Percentiles rank a stretch among this genome's conserved stretches.
These are phyloP conservation scores for Adrianichthys oophorus DNA, from an alignment of 2,797 vertebrate species.

Conservation along the genomic window DNA sequence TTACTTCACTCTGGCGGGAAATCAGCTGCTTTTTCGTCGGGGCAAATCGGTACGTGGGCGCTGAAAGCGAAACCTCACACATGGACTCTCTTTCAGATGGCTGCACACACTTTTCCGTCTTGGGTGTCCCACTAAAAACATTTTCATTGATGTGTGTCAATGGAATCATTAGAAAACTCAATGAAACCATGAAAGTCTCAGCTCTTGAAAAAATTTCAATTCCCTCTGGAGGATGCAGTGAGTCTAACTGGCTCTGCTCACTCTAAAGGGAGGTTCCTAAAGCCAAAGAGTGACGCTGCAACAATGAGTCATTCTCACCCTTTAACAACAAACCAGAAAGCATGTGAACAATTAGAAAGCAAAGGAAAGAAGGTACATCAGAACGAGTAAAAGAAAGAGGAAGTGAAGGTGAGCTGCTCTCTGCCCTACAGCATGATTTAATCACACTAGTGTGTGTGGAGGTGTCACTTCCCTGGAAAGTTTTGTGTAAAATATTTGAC, in stretches of 20 bases:
- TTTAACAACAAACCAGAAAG: constrained; percentile 20
- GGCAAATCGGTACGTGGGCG: constrained; percentile 89
- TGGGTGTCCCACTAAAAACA: constrained; percentile 11
- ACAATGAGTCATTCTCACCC: constrained; percentile 57
- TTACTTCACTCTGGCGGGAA: constrained; percentile 96
- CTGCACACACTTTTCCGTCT: background rate
- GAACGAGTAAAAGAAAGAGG: background rate
- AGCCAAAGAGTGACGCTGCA: constrained; percentile 41
- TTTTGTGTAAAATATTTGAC: too few species aligned
- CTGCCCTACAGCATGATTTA: too few species aligned
- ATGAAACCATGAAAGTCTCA: constrained; percentile 48
- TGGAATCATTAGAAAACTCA: constrained; percentile 47
- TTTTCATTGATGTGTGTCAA: constrained; percentile 16
- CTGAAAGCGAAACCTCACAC: constrained; percentile 2
- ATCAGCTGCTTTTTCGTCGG: constrained; percentile 92
- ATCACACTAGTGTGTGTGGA: too few species aligned
- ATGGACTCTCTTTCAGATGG: background rate
- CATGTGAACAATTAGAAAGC: constrained; percentile 45
- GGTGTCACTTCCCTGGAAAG: too few species aligned
- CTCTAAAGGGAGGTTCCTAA: constrained; percentile 28
- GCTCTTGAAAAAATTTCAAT: constrained; percentile 22
- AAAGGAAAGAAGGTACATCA: constrained; percentile 1
- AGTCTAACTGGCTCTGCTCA: constrained; percentile 34
- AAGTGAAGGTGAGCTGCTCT: too few species aligned
- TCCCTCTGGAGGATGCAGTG: constrained; percentile 33